phyloP scores from a whole-genome alignment of 2,113 vertebrate species.

The Spilogale gracilis region DNA sequence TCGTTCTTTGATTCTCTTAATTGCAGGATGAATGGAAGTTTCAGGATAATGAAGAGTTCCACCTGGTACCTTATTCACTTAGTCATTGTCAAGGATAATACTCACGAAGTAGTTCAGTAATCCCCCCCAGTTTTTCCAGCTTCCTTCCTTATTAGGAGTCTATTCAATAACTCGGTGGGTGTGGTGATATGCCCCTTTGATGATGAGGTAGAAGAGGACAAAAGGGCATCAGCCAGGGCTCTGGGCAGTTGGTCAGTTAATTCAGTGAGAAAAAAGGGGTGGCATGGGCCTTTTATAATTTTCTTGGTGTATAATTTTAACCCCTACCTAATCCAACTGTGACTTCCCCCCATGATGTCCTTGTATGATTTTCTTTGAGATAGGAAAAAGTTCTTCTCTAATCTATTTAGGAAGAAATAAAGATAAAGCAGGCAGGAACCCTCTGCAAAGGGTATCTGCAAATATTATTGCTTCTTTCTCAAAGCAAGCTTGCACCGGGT shows the following conservation, averaged over 20 bases:
- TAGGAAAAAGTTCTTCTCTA: background rate
- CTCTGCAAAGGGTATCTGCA: background rate
- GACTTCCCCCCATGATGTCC: background rate
- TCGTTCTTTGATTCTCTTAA: conserved; percentile 34
- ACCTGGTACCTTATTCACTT: background rate
- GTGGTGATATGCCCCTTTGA: background rate
- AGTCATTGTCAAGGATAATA: background rate
- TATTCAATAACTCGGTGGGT: background rate
- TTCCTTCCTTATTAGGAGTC: background rate
- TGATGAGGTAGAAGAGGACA: background rate
- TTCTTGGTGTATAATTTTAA: conserved; percentile 42
- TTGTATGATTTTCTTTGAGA: background rate
- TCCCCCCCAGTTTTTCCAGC: background rate
- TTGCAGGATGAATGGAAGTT: background rate
- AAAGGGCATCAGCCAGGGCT: background rate
- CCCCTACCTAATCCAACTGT: background rate
- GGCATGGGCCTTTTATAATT: background rate
- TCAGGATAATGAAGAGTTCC: background rate
- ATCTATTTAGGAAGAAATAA: conserved; percentile 7
- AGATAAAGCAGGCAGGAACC: background rate
- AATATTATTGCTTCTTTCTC: conserved; percentile 34
- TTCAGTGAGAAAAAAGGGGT: background rate
- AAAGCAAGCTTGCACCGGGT: background rate
- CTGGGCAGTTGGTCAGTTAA: background rate
- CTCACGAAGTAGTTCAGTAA: background rate